Evolutionary conservation across 2,888 invertebrate species (phyloP), one percentile per base, ranked within the genome.

Genomic region (Ypsolopha sequella): DNA sequence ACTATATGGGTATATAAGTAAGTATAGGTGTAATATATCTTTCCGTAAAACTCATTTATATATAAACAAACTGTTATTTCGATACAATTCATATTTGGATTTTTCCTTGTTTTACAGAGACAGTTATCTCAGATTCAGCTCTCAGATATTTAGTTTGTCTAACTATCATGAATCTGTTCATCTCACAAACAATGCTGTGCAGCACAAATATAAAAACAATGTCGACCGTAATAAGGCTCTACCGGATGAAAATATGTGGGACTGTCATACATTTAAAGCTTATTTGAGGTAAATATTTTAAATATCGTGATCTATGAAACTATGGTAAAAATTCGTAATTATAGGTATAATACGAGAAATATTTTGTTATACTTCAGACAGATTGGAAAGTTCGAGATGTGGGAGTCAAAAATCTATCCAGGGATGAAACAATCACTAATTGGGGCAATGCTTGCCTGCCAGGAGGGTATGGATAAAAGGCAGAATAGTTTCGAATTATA

Each of bases 191-290:
- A 94, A 97, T 76, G 95, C 97, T 6, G 93, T 98, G 35, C 98
- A 98, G 74, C 92, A 94, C 63, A 94, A 94, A 73, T 97, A 97
- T 66, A 89, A 90, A 58, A 93, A 93, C 63, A 88, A 74, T 53
- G 88, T 87, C 1, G 89, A 92, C 54, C 84, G 94, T 55, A 91
- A 95, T 75, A 89, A 93, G 66, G 88, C 91, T 1, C 77, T 98
- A 51, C 97, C 97, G 0, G 89, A 89, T 51, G 96, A 97, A 68
- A 97, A 97, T 70, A 98, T 98, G 97, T 98, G 98, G 98, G 95
- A 96, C 62, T 92, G 93, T 69, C 89, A 94, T 68, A 90, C 94
- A 53, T 93, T 98, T 76, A 91, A 94, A 80, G 79, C 87, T 48
- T 91, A 90, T 65, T 80, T 92, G 49, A 89, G 88, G 91, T 91